Evolutionary conservation across 1,140 invertebrate genomes (phyloP), one percentile per base, ranked within the genome.

Genomic region (Drosophila sulfurigaster): DNA sequence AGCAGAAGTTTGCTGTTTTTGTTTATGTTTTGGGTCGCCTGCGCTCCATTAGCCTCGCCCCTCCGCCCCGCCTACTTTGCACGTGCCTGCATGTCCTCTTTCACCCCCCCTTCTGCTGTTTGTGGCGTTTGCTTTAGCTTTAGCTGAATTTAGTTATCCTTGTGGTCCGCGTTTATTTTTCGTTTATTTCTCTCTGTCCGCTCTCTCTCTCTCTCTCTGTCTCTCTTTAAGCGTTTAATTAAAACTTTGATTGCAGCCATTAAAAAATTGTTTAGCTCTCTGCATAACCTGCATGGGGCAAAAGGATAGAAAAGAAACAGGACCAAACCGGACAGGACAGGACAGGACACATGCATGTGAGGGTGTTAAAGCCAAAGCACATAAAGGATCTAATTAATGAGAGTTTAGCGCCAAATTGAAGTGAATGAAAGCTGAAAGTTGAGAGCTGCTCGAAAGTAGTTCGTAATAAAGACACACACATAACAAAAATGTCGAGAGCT

Each of bases 161-260:
- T 78, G 66, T 65, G 82, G 66, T 38, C 7, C 10, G 20, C 35
- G 35, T 38, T 38, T 38, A 3, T 10, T 38, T 38, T 38, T 38
- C 20, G 20, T 38, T 38, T 8, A 8, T 32, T 32, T 13, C 8
- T 15, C 54, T 67, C 59, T 80, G 74, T 69, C 13, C 32, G 45
- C 51, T 49, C 20, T 67, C 20, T n/a, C 11, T 48, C 51, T 49
- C 20, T 67, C 20, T n/a, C 11, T 48, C 58, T 56, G 46, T 38
- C 13, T 60, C 72, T 86, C 75, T 87, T 86, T 62, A 87, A 87
- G 82, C 71, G 75, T 87, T 87, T 86, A 87, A 86, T 86, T 86
- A 86, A 86, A 86, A 86, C 79, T 87, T 86, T 86, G 82, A 87
- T 86, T 86, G 82, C 72, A 51, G 71, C 68, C 75, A 86, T 86